Evolutionary conservation across 2,888 invertebrate species (phyloP).

Genomic region (Brenthis hecate): DNA sequence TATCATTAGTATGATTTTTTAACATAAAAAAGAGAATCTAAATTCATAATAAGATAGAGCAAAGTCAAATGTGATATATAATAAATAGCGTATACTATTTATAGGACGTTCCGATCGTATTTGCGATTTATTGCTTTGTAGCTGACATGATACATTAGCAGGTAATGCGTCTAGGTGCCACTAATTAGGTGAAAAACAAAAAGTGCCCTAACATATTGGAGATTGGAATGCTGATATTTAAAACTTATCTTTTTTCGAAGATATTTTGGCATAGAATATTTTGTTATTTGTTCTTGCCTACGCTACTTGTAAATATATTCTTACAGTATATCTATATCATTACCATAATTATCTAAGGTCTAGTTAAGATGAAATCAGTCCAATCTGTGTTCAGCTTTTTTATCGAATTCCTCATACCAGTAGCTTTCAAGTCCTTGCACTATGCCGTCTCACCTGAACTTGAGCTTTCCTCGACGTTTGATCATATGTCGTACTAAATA

Average conservation of each 20-base stretch:
- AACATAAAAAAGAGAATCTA: too few relatives aligned
- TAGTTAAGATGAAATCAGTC: too few relatives aligned
- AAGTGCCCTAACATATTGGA: constrained; percentile 3
- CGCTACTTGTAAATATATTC: background rate
- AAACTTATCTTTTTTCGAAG: constrained; percentile 12
- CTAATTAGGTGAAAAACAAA: constrained; percentile 26
- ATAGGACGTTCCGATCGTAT: constrained; percentile 8
- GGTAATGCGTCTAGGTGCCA: constrained; percentile 37
- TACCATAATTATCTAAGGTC: too few relatives aligned
- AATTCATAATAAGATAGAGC: background rate
- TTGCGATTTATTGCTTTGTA: constrained; percentile 35
- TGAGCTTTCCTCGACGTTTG: too few relatives aligned
- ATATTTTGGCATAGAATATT: constrained; percentile 3
- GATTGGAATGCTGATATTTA: background rate
- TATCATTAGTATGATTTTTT: too few relatives aligned
- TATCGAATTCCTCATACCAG: too few relatives aligned
- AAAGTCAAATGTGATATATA: background rate
- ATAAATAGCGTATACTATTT: background rate
- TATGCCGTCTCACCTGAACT: too few relatives aligned
- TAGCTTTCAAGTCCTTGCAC: too few relatives aligned
- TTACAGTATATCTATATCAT: background rate
- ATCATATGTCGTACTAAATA: too few relatives aligned
- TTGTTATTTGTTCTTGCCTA: too few relatives aligned
- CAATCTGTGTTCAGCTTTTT: too few relatives aligned
- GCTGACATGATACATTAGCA: constrained; percentile 42